Percentiles rank a stretch among this genome's conserved stretches.
Conservation (phyloP, 2,888 invertebrate species). For the Muscina levida region DNA sequence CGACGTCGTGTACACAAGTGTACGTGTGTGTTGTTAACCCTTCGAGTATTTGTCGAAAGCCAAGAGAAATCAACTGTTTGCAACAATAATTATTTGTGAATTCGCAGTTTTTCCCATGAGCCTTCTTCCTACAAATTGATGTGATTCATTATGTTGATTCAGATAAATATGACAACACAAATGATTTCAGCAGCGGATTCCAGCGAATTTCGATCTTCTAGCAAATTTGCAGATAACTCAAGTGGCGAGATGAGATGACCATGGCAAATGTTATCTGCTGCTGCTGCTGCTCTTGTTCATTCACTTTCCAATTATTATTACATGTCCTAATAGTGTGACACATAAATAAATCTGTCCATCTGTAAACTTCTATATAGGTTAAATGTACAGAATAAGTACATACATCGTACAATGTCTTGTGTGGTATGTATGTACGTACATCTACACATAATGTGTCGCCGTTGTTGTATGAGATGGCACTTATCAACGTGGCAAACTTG, state of each 20-base stretch:
- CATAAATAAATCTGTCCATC: not conserved
- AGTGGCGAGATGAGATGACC: no score
- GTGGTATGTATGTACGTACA: slow-evolving; percentile 14
- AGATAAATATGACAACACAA: not conserved
- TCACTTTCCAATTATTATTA: slow-evolving; percentile 6
- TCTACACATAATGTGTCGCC: not conserved
- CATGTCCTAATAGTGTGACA: slow-evolving; percentile 26
- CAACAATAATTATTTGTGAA: not conserved
- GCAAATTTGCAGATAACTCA: no score
- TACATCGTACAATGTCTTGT: slow-evolving; percentile 22
- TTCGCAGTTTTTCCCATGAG: not conserved
- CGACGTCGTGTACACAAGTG: not conserved
- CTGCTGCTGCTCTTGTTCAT: no score
- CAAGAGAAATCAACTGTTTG: not conserved
- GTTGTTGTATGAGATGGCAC: slow-evolving; percentile 39
- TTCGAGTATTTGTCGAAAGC: slow-evolving; percentile 13
- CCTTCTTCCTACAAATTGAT: not conserved
- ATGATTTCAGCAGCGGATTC: no score
- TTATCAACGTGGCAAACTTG: slow-evolving; percentile 64
- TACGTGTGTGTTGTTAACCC: not conserved
- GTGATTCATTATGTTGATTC: slow-evolving; percentile 18
- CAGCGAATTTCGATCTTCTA: not conserved
- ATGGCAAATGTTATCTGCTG: no score
- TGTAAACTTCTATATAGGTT: slow-evolving; percentile 32
- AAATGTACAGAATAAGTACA: slow-evolving; percentile 32